These are phyloP conservation scores for Rhizomys pruinosus DNA, from an alignment of 2,113 vertebrate species.

Conservation along the genomic window DNA sequence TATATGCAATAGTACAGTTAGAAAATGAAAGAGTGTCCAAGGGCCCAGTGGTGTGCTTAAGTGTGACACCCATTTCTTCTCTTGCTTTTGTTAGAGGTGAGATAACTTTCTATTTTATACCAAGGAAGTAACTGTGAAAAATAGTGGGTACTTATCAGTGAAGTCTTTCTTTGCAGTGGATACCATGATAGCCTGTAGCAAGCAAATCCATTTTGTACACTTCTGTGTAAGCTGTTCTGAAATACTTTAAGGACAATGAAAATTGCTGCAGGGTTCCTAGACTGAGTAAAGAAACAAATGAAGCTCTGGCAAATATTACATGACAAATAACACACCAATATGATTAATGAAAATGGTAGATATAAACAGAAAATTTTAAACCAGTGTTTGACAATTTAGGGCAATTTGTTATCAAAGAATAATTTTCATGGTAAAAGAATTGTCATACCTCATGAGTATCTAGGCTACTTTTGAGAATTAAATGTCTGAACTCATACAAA, in stretches of 20 bases:
- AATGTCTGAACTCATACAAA: background rate
- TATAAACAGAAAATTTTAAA: background rate
- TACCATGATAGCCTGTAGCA: too few relatives aligned
- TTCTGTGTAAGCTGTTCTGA: background rate
- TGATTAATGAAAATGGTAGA: background rate
- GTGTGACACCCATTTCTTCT: background rate
- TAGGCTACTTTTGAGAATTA: background rate
- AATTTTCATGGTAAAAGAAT: background rate
- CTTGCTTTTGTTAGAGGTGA: background rate
- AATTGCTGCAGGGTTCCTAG: background rate
- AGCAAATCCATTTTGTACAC: background rate
- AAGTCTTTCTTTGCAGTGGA: accelerated
- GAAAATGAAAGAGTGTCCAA: background rate
- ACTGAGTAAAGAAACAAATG: background rate
- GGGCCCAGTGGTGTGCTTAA: background rate
- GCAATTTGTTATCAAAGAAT: background rate
- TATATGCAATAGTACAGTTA: background rate
- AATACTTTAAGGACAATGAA: background rate
- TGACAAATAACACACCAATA: background rate
- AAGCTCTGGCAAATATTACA: background rate
- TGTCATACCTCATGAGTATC: background rate
- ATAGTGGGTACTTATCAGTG: background rate
- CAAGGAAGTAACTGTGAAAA: background rate
- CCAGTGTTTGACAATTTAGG: background rate
- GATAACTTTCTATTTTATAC: background rate